These are phyloP conservation scores for Lepilemur ruficaudatus DNA, from an alignment of 2,797 vertebrate genomes.

Conservation along the genomic window DNA sequence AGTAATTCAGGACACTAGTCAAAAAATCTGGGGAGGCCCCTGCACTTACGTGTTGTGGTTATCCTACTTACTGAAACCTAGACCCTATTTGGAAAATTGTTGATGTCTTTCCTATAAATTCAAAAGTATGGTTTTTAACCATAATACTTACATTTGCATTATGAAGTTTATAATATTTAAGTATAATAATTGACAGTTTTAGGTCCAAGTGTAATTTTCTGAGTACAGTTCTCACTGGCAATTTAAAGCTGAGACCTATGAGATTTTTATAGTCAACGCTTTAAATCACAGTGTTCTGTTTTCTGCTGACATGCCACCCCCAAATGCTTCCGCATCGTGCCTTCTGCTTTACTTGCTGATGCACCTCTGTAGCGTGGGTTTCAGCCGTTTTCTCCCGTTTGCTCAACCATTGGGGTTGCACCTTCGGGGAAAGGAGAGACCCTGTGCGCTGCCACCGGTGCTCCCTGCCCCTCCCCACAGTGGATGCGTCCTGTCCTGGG, in stretches of 20 bases:
- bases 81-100: neutral
- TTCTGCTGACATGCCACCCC: neutral
- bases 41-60: neutral
- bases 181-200: neutral
- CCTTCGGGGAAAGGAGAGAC: too few species aligned
- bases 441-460: rapidly evolving
- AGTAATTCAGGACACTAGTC: neutral
- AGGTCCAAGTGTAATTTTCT: neutral
- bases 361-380: neutral
- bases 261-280: neutral
- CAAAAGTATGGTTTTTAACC: neutral
- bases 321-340: rapidly evolving
- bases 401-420: too few species aligned
- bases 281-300: neutral
- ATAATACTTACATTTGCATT: neutral
- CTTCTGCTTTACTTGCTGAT: neutral
- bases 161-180: neutral
- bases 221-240: neutral
- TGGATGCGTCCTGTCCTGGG: rapidly evolving
- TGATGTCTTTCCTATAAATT: neutral
- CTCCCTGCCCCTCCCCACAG: rapidly evolving
- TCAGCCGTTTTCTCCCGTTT: neutral
- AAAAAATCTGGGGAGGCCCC: neutral
- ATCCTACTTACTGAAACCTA: neutral
- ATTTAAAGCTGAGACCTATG: neutral